Base-by-base conservation (phyloP, 2,888 invertebrate genomes). In the Acrobasis consociella region DNA sequence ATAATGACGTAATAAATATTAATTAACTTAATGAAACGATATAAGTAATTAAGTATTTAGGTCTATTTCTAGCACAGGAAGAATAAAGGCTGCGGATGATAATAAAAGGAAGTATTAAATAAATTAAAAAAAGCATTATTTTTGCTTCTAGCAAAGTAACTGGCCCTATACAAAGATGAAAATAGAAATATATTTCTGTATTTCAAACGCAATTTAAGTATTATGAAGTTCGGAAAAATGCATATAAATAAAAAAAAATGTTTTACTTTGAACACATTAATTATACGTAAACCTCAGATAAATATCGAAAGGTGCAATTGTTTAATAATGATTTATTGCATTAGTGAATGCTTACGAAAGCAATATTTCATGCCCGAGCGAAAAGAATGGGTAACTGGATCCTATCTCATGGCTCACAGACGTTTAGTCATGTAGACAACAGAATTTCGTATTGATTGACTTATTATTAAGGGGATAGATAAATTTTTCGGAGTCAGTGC, bases 351-450 rank as follows among this genome's bases (percentile, higher is more conserved):
- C 52, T 60, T 52, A 42, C 60, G 55, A 53, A 13, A 38, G 49
- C 62, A 49, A 62, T 62, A 62, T 49, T 49, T 62, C 62, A 62
- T 49, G 49, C 31, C 37, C 46, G 46, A 42, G 53, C 46, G 37
- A 56, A 62, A 55, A 62, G 62, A 62, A 62, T 62, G 62, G 62
- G 62, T 55, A 62, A 62, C 61, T 52, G 52, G 52, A 52, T 52
- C 46, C 16, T 46, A 56, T 42, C 13, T 46, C 16, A n/a, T 13
- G 3, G 11, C 1, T 1, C 46, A 46, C 46, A 7, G 46, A 46
- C 46, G 13, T 46, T 46, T 13, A n/a, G 0, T 13, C 0, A 13
- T 46, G 46, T 11, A 46, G 5, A 46, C 5, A 2, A 46, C 11
- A 46, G 9, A 46, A 46, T 1, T 7, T 5, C n/a, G 46, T 13